Evolutionary conservation across 2,888 invertebrate species (phyloP).

Genomic region (Papilio demoleus): DNA sequence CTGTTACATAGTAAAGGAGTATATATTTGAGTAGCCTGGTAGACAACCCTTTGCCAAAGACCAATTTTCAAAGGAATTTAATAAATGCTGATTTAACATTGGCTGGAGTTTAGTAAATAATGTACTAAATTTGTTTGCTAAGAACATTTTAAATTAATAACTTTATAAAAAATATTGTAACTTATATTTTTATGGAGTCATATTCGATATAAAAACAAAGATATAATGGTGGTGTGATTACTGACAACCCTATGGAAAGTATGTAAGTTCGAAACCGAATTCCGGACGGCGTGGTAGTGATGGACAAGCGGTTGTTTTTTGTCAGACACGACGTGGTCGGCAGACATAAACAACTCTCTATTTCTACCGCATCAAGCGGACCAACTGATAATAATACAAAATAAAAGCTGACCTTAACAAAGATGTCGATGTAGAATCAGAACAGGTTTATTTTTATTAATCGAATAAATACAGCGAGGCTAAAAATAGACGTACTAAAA

Average conservation of each 20-base stretch:
- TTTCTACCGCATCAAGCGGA: constrained; percentile 43
- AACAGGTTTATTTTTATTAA: background rate
- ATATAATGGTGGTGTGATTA: background rate
- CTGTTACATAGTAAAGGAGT: no score
- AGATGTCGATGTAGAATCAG: background rate
- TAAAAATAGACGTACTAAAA: constrained; percentile 8
- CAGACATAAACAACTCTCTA: constrained; percentile 54
- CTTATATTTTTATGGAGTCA: no score
- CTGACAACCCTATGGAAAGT: constrained; percentile 30
- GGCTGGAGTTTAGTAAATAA: no score
- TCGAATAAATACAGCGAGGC: background rate
- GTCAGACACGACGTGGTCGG: constrained; percentile 42
- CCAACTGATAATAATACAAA: background rate
- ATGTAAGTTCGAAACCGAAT: constrained; percentile 11
- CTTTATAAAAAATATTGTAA: no score
- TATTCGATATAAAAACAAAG: no score
- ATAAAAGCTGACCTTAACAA: background rate
- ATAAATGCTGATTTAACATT: no score
- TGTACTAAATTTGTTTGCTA: no score
- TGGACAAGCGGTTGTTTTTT: constrained; percentile 35
- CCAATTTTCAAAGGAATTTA: no score
- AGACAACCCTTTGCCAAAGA: no score
- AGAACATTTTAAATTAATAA: no score
- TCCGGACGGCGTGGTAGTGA: constrained; percentile 11
- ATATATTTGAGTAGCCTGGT: no score